Base-by-base conservation (phyloP, 1,140 invertebrate genomes). In the Gonioctena quinquepunctata region DNA sequence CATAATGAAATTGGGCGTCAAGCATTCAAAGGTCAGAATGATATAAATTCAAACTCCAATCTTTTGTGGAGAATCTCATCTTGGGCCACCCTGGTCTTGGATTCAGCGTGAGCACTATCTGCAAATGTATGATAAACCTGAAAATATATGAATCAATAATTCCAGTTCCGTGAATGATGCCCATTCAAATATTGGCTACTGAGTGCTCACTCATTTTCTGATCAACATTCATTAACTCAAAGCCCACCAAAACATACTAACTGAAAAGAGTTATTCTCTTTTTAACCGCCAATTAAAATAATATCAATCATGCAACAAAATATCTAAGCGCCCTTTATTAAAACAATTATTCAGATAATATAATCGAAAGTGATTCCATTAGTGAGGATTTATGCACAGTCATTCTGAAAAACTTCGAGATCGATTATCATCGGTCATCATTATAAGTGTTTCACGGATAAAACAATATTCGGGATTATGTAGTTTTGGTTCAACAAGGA, bases 331-430 rank as follows among this genome's bases (percentile, higher is more conserved):
- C 56, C 21, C 56, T 22, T 72, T 71, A 75, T 73, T 74, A 69
- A 72, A 77, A 75, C 76, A 77, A 77, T 77, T 77, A 77, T 70
- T 74, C 72, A 76, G 66, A 69, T 77, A 76, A 70, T 77, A 72
- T 76, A 77, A 77, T 77, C 25, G 56, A 59, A 76, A 76, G 76
- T 77, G 76, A 77, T 74, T 77, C 76, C 76, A 77, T 77, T 76
- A 77, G 76, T 66, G 33, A 65, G 68, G 65, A 68, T 66, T 74
- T 71, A 18, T 69, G 76, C 70, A 28, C 18, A 77, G 74, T 77
- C 76, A 77, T 74, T 72, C 52, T 25, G 28, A 70, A 75, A 77
- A 76, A 74, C 71, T 69, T 54, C 21, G 69, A 72, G 70, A 70
- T 73, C 72, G 68, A 74, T 77, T 74, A 69, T 69, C 59, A 42